These are phyloP conservation scores for Pediacus dermestoides DNA, from an alignment of 2,888 invertebrate species.

Conservation along the genomic window DNA sequence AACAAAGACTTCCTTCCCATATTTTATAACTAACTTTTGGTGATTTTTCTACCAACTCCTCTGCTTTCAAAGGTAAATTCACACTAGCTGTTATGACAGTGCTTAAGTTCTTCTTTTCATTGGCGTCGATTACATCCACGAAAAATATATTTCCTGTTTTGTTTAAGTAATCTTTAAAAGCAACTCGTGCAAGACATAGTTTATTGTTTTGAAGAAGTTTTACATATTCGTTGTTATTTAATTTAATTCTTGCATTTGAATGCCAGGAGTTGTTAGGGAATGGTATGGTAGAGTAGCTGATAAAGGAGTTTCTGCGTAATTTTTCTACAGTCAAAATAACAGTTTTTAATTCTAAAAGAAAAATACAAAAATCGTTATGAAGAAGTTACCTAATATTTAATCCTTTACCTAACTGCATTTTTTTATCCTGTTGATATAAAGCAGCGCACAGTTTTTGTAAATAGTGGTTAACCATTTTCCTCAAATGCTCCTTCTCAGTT, in stretches of 20 bases:
- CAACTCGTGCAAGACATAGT: conserved; percentile 15
- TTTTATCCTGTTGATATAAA: no score
- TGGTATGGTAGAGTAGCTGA: conserved; percentile 15
- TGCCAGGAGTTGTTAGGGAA: conserved; percentile 18
- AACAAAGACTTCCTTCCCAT: not conserved
- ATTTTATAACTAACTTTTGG: conserved; percentile 11
- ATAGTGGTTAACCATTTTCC: conserved; percentile 13
- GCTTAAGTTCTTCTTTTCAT: not conserved
- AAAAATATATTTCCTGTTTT: conserved; percentile 10
- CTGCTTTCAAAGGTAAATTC: not conserved
- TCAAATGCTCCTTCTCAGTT: conserved; percentile 13
- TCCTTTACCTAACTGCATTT: no score
- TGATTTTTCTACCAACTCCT: conserved; percentile 6
- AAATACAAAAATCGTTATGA: not conserved
- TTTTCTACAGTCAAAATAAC: conserved; percentile 16
- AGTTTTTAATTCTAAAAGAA: conserved; percentile 17
- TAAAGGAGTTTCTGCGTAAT: conserved; percentile 11
- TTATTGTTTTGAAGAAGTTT: no score
- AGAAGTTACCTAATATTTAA: no score
- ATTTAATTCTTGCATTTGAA: conserved; percentile 12
- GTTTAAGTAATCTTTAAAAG: conserved; percentile 16
- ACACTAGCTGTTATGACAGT: not conserved
- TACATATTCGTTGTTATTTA: no score
- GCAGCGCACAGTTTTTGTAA: conserved; percentile 16
- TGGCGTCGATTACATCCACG: conserved; percentile 2